Conservation (phyloP, 2,113 vertebrate genomes). For the Chroicocephalus ridibundus region DNA sequence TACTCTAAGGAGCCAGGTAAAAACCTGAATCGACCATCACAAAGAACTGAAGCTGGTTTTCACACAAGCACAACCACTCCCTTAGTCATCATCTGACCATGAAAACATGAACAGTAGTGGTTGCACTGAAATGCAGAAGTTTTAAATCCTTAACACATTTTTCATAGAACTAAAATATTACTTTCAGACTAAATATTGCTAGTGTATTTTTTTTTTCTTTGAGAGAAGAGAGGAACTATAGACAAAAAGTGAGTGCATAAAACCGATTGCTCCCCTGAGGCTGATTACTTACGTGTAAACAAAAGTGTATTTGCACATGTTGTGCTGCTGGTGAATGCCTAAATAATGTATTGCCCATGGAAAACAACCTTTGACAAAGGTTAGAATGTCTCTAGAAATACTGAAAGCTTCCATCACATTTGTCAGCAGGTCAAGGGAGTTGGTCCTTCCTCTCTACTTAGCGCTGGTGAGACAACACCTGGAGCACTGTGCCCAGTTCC, state of each 20-base stretch:
- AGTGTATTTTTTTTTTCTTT: neutral
- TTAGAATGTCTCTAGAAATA: neutral
- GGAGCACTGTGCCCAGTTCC: neutral
- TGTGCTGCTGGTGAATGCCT: neutral
- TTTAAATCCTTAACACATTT: neutral
- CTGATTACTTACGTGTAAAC: neutral
- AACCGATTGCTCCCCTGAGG: neutral
- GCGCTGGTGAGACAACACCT: neutral
- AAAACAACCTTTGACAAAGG: neutral
- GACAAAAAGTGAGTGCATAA: neutral
- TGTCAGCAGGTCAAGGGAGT: neutral
- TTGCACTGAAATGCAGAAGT: neutral
- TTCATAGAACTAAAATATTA: neutral
- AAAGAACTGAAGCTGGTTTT: neutral
- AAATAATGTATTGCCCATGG: neutral
- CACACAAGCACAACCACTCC: neutral
- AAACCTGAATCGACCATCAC: neutral
- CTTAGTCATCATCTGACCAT: neutral
- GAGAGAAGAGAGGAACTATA: neutral
- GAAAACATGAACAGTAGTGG: neutral
- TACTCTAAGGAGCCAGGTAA: neutral
- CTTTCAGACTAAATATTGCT: neutral
- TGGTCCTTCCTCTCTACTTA: neutral
- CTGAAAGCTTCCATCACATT: no score
- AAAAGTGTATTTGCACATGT: neutral